Conservation (phyloP, 1,140 invertebrate species). For the Sogatella furcifera region DNA sequence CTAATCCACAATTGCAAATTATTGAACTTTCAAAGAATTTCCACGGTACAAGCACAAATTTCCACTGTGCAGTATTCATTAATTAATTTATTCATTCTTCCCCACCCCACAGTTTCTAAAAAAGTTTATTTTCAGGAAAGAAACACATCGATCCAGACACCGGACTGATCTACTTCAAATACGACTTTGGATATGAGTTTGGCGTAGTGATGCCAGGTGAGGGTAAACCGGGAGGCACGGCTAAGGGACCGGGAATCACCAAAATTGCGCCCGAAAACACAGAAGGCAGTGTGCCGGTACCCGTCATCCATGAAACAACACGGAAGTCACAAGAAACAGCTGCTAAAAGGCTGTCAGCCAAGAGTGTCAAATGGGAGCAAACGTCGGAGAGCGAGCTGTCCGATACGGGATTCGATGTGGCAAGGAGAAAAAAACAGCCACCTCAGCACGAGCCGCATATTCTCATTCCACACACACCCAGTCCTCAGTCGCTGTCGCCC, state of each 20-base stretch:
- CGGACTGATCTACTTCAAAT: slow-evolving; percentile 71
- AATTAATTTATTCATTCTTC: too few species aligned
- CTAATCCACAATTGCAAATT: too few species aligned
- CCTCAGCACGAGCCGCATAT: slow-evolving; percentile 21
- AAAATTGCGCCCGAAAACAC: slow-evolving; percentile 28
- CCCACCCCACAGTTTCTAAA: too few species aligned
- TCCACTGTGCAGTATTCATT: too few species aligned
- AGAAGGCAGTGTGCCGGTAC: slow-evolving; percentile 44
- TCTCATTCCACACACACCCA: slow-evolving; percentile 37
- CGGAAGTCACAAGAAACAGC: slow-evolving; percentile 22
- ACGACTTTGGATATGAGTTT: slow-evolving; percentile 73
- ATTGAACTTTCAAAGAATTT: too few species aligned
- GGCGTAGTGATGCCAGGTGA: slow-evolving; percentile 60
- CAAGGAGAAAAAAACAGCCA: slow-evolving; percentile 31
- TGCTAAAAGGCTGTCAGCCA: slow-evolving; percentile 33
- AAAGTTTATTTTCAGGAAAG: slow-evolving; percentile 40
- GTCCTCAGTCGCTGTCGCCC: slow-evolving; percentile 45
- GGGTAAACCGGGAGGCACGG: slow-evolving; percentile 32
- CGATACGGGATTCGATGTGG: slow-evolving; percentile 37
- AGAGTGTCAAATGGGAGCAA: slow-evolving; percentile 50
- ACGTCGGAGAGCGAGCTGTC: slow-evolving; percentile 51
- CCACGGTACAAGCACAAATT: too few species aligned
- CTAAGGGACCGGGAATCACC: slow-evolving; percentile 2
- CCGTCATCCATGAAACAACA: slow-evolving; percentile 45
- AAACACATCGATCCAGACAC: slow-evolving; percentile 66